Evolutionary conservation across 2,888 invertebrate species (phyloP).

Genomic region (Seira sanloemensis): DNA sequence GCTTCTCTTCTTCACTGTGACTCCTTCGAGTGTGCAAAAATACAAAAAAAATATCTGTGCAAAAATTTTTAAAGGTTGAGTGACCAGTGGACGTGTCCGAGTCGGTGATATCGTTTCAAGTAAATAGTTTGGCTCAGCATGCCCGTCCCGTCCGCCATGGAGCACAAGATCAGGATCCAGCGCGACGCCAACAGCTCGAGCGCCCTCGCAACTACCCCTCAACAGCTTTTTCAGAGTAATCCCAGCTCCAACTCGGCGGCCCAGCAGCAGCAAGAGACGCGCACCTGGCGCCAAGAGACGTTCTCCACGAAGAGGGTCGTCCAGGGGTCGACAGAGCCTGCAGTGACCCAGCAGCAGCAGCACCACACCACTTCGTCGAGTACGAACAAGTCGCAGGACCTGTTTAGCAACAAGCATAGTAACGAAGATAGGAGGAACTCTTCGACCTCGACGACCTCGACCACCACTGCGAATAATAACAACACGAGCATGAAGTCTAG

Average conservation of each 20-base stretch:
- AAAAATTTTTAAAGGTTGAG: no score
- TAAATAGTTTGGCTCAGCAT: no score
- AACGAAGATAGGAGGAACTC: slow-evolving; percentile 19
- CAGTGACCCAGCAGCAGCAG: slow-evolving; percentile 9
- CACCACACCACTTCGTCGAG: no score
- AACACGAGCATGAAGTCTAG: neutral
- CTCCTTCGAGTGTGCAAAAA: no score
- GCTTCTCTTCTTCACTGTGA: no score
- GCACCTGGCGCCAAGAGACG: neutral
- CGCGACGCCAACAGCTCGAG: slow-evolving; percentile 11
- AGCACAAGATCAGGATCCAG: slow-evolving; percentile 19
- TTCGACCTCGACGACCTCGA: neutral
- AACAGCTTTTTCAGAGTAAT: neutral
- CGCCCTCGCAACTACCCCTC: neutral
- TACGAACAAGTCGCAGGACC: slow-evolving; percentile 19
- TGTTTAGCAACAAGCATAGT: slow-evolving; percentile 28
- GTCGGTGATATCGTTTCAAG: no score
- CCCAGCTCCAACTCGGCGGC: neutral
- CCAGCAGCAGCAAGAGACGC: slow-evolving; percentile 24
- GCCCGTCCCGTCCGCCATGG: slow-evolving; percentile 23
- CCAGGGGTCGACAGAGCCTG: neutral
- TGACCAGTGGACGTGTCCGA: no score
- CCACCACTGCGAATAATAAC: neutral
- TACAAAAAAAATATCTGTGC: no score
- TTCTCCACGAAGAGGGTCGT: slow-evolving; percentile 17